These are phyloP conservation scores for Plecturocebus donacophilus DNA, from an alignment of 2,113 vertebrate genomes.

Conservation along the genomic window DNA sequence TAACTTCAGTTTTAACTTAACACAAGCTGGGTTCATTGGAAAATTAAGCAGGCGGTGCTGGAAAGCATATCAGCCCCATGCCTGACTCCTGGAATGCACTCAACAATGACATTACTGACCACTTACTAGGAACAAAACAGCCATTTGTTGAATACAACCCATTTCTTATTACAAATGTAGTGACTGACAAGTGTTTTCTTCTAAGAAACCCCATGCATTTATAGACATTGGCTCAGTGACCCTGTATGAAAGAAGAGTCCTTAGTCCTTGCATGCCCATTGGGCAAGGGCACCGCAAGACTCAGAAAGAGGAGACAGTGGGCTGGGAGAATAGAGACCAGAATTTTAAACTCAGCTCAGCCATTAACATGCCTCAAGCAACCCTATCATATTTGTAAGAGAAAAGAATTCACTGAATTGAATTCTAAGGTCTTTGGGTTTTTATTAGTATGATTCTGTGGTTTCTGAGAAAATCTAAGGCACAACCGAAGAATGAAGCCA, in stretches of 20 bases:
- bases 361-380: background rate
- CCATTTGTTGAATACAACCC: background rate
- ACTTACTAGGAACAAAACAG: background rate
- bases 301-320: background rate
- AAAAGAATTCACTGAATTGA: background rate
- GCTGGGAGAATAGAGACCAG: background rate
- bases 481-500: background rate
- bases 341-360: background rate
- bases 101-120: too few relatives aligned
- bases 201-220: background rate
- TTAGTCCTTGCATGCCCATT: background rate
- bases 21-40: background rate
- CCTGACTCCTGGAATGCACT: background rate
- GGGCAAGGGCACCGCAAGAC: background rate
- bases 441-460: background rate
- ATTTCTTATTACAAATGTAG: background rate
- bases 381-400: background rate
- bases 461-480: background rate
- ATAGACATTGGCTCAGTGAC: background rate
- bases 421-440: background rate
- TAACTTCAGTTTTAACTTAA: background rate
- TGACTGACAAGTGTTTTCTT: background rate
- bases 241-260: background rate
- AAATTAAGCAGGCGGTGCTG: background rate
- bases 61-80: too few relatives aligned